Conservation (phyloP, 1,140 invertebrate species). For the Musca domestica region DNA sequence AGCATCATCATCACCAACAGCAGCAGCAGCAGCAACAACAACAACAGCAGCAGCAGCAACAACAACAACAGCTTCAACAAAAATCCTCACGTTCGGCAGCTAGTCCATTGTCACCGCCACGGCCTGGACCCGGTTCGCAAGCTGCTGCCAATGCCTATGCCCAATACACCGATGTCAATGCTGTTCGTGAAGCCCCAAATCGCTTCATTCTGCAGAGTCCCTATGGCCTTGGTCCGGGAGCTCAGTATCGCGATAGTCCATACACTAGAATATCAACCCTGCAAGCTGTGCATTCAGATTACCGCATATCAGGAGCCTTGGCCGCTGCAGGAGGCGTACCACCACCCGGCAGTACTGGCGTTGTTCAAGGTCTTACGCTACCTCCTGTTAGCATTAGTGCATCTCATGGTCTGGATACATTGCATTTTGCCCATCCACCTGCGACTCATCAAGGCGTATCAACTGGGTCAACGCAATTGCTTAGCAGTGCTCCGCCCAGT, state of each 20-base stretch:
- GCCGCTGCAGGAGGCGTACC: conserved; percentile 17
- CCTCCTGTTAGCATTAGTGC: conserved; percentile 18
- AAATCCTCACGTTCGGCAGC: conserved; percentile 45
- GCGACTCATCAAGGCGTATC: conserved; percentile 26
- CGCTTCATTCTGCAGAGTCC: conserved; percentile 41
- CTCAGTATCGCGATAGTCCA: conserved; percentile 45
- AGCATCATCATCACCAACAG: conserved; percentile 35
- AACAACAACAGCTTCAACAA: conserved; percentile 38
- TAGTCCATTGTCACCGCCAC: conserved; percentile 50
- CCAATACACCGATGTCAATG: conserved; percentile 36
- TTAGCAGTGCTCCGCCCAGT: conserved; percentile 29
- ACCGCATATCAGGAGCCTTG: conserved; percentile 34
- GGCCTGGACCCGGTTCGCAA: conserved; percentile 42
- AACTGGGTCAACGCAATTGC: conserved; percentile 24
- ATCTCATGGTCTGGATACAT: conserved; percentile 36
- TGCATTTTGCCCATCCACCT: conserved; percentile 39
- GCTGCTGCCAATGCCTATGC: conserved; percentile 43
- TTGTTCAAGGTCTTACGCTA: conserved; percentile 24
- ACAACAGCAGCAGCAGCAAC: conserved; percentile 34
- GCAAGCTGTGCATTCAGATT: conserved; percentile 30
- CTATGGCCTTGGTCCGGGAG: conserved; percentile 32
- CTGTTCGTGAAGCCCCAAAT: conserved; percentile 39
- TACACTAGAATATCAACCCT: conserved; percentile 46
- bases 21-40: conserved; percentile 37
- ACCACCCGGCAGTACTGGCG: neutral